A percentile compares a stretch with the other conserved stretches of the same genome.
These are phyloP conservation scores for Aegotheles bennettii DNA, from an alignment of 2,113 vertebrate genomes.

Conservation along the genomic window DNA sequence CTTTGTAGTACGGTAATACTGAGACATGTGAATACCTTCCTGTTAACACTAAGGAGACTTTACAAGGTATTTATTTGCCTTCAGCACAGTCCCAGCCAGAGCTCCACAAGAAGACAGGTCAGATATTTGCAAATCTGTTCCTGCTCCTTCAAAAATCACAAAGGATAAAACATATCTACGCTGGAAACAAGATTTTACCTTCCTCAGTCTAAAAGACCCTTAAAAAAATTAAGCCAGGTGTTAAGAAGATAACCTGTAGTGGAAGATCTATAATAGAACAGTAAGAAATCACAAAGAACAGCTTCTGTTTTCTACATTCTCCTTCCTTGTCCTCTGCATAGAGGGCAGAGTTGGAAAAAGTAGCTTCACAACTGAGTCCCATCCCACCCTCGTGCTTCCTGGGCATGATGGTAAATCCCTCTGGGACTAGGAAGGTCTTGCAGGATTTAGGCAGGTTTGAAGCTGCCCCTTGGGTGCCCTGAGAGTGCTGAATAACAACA, in stretches of 20 bases:
- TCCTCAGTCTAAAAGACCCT: not conserved
- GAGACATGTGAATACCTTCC: not conserved
- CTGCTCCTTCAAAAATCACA: not conserved
- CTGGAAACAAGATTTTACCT: not conserved
- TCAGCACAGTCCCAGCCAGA: not conserved
- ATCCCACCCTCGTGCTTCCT: not conserved
- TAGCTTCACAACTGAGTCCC: accelerated
- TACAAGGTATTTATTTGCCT: not conserved
- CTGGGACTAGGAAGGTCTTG: not conserved
- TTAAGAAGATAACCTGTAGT: not conserved
- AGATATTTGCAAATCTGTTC: not conserved
- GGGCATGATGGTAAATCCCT: not conserved
- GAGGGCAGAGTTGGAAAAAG: not conserved
- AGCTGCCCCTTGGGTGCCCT: not conserved
- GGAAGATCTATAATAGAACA: not conserved
- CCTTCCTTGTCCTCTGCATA: not conserved
- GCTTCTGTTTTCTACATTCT: not conserved
- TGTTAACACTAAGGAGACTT: not conserved
- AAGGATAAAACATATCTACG: not conserved
- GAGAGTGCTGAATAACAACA: not conserved
- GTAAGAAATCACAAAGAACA: not conserved
- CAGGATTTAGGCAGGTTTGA: not conserved
- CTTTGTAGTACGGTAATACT: not conserved
- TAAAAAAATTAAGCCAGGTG: not conserved
- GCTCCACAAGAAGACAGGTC: not conserved